Evolutionary conservation across 2,888 invertebrate genomes (phyloP), one percentile per base, ranked within the genome.

Genomic region (Agrotis puta): DNA sequence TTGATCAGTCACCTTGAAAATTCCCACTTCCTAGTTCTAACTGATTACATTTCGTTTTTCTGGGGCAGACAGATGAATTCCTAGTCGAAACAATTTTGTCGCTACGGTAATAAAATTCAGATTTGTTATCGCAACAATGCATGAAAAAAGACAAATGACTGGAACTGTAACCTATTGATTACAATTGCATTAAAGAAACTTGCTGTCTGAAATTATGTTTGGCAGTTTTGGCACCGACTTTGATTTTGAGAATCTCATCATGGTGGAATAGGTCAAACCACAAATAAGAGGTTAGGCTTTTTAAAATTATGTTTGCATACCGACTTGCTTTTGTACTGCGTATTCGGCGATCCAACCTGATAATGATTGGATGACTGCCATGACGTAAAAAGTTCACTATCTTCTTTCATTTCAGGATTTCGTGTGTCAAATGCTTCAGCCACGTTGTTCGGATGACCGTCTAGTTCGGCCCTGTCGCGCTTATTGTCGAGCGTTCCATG

Each of bases 381-480:
- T 33, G 7, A 43, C 27, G n/a, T n/a, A 33, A 53, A 18, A 33
- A 56, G 18, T 1, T 14, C 2, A 56, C n/a, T 33, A n/a, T 51
- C 16, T 53, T 63, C 14, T 22, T 22, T n/a, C 16, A 57, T 82
- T 84, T 18, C 85, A 96, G 93, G 98, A 99, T 88, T 98, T 99
- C 89, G 97, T 99, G 9, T 99, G 99, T 88, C 98, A 98, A 88
- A 96, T 98, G 76, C 94, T 99, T 58, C 99, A 99, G 90, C 98
- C 99, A 0, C 97, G 97, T 0, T 99, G 99, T 89, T 90, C 93
- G 0, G 96, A 94, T 62, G 97, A 96, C 62, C 96, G 97, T 39
- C 93, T 97, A 71, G 95, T 97, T 72, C 95, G 97, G 20, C 98
- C 98, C 0, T 99, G 99, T 86, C 97, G 98, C 47, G 97, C 98